Evolutionary conservation across 2,797 vertebrate genomes (phyloP).

Genomic region (Otolemur crassicaudatus): DNA sequence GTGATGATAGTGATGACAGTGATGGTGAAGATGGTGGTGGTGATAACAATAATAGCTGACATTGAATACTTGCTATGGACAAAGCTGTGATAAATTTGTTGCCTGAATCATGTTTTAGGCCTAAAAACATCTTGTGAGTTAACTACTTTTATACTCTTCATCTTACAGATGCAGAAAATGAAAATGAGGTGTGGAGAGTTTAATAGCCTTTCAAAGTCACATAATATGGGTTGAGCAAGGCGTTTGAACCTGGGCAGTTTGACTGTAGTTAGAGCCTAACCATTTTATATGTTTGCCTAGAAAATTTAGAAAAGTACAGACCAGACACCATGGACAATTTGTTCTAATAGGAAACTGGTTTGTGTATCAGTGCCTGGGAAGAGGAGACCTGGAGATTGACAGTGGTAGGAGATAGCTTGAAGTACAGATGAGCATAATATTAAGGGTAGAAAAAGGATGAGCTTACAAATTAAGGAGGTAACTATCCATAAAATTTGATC

Average conservation of each 20-base stretch:
- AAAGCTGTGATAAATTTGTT: not conserved
- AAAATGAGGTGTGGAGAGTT: not conserved
- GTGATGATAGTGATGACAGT: not conserved
- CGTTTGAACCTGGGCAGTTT: not conserved
- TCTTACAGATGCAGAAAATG: not conserved
- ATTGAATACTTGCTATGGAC: not conserved
- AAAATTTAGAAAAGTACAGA: not conserved
- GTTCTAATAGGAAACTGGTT: not conserved
- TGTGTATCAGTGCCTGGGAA: not conserved
- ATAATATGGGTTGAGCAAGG: not conserved
- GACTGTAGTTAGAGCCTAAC: not conserved
- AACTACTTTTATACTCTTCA: not conserved
- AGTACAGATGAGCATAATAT: not conserved
- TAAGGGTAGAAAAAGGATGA: not conserved
- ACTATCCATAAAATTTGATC: conserved; percentile 29
- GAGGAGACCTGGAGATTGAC: not conserved
- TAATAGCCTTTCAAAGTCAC: conserved; percentile 13
- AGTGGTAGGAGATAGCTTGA: not conserved
- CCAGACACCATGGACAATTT: not conserved
- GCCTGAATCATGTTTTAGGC: not conserved
- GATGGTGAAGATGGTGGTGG: not conserved
- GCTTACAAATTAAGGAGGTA: conserved; percentile 6
- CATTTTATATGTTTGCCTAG: not conserved
- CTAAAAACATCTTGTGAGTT: not conserved
- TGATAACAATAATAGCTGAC: not conserved